Evolutionary conservation across 2,797 vertebrate genomes (phyloP).

Genomic region (Meriones psammophilus): DNA sequence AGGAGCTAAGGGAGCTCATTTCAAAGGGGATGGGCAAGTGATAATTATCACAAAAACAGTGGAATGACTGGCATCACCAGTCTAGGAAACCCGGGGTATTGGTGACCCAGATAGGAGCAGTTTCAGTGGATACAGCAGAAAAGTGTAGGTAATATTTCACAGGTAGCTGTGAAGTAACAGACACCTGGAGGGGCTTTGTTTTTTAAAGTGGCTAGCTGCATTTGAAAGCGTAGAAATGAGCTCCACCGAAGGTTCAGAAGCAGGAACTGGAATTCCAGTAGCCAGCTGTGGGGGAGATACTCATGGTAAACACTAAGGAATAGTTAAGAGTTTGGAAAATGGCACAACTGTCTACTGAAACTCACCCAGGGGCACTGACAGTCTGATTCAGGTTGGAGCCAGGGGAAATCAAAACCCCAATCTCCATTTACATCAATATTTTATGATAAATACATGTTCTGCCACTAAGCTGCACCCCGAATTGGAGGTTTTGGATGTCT

Average conservation of each 20-base stretch:
- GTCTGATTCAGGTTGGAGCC: not conserved
- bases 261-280: not conserved
- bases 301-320: not conserved
- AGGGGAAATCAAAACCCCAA: not conserved
- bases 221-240: not conserved
- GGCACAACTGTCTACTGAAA: not conserved
- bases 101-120: not conserved
- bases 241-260: not conserved
- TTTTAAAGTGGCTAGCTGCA: not conserved
- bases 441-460: not conserved
- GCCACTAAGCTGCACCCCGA: not conserved
- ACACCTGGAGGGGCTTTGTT: too few relatives aligned
- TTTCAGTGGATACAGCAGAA: not conserved
- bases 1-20: not conserved
- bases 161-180: not conserved
- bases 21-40: not conserved
- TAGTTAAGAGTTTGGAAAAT: not conserved
- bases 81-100: not conserved
- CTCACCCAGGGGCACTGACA: not conserved
- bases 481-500: not conserved
- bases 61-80: not conserved
- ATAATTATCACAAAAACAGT: not conserved
- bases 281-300: not conserved
- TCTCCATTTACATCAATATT: not conserved
- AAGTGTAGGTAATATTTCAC: not conserved